Evolutionary conservation across 2,888 invertebrate species (phyloP).

Genomic region (Beris morrisii): DNA sequence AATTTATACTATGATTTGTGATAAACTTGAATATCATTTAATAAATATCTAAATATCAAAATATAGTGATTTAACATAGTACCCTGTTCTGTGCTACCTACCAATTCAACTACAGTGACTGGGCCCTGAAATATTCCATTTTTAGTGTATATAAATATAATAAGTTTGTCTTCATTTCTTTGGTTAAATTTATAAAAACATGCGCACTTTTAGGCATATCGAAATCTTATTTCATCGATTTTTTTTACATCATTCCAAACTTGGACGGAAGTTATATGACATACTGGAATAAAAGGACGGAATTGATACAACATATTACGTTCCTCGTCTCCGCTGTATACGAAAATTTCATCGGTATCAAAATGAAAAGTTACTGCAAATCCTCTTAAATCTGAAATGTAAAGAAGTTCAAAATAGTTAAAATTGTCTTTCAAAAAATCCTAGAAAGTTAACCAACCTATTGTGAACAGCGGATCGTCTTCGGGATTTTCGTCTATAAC

Average conservation of each 20-base stretch:
- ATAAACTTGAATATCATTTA: too few species aligned
- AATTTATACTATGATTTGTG: too few species aligned
- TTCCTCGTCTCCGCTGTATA: conserved; percentile 43
- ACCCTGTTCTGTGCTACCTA: too few species aligned
- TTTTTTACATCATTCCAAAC: conserved; percentile 54
- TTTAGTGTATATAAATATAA: not conserved
- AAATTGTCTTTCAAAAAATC: too few species aligned
- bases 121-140: not conserved
- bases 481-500: conserved; percentile 34
- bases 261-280: conserved; percentile 50
- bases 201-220: conserved; percentile 33
- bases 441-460: conserved; percentile 34
- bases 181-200: not conserved
- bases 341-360: conserved; percentile 44
- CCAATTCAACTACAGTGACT: not conserved
- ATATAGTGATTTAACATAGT: not conserved
- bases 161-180: not conserved
- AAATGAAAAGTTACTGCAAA: conserved; percentile 51
- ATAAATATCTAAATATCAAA: not conserved
- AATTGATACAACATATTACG: not conserved
- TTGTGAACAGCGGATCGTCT: conserved; percentile 49
- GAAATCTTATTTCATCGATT: conserved; percentile 49
- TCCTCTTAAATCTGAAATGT: conserved; percentile 17
- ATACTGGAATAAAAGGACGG: conserved; percentile 41
- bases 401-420: too few species aligned